These are phyloP conservation scores for Syrphus vitripennis DNA, from an alignment of 2,888 invertebrate genomes.

Conservation along the genomic window DNA sequence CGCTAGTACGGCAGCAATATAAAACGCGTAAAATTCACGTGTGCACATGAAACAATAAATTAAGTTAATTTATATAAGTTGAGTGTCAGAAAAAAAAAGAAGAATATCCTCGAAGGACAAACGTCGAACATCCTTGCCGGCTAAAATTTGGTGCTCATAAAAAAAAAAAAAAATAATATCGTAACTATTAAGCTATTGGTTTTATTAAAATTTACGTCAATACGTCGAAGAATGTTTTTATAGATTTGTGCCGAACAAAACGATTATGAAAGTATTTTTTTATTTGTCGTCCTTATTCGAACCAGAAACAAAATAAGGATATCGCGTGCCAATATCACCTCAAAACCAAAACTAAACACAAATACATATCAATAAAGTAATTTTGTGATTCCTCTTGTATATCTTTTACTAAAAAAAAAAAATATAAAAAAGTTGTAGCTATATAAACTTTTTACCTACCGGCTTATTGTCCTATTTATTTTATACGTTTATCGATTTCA, in stretches of 20 bases:
- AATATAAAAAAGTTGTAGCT: neutral
- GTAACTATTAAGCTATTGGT: constrained; percentile 65
- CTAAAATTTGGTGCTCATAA: neutral
- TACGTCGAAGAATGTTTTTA: constrained; percentile 53
- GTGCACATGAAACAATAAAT: constrained; percentile 52
- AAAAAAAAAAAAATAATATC: constrained; percentile 18
- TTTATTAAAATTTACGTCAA: constrained; percentile 70
- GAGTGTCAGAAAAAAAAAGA: neutral
- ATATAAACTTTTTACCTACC: neutral
- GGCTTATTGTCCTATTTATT: constrained; percentile 20
- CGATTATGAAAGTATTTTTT: constrained; percentile 21
- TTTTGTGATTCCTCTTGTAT: constrained; percentile 13
- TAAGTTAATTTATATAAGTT: constrained; percentile 35
- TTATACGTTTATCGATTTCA: constrained; percentile 52
- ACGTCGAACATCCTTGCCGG: constrained; percentile 2
- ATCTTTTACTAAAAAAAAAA: neutral
- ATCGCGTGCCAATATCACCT: constrained; percentile 63
- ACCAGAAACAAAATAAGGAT: constrained; percentile 1
- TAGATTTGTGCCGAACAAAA: constrained; percentile 41
- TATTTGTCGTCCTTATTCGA: neutral
- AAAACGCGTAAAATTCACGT: constrained; percentile 35
- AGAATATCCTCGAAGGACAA: constrained; percentile 37
- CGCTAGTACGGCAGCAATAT: neutral
- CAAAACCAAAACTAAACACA: constrained; percentile 33
- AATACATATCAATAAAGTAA: constrained; percentile 56